Evolutionary conservation across 2,113 vertebrate species (phyloP).

Genomic region (Proteles cristata): DNA sequence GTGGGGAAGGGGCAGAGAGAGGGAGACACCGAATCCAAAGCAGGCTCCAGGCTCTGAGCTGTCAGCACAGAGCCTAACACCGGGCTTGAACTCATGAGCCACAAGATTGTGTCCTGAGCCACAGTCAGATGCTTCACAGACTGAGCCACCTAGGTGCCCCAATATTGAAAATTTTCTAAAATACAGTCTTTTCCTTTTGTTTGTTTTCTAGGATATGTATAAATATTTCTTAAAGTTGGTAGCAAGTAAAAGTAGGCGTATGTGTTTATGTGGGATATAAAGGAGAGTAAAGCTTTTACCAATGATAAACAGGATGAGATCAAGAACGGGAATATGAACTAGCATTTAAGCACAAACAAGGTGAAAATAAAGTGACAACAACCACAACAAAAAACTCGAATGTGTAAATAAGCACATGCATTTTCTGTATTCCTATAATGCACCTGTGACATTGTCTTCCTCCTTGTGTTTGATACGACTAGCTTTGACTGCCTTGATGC

Average conservation of each 20-base stretch:
- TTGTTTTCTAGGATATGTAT: not conserved
- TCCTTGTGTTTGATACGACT: not conserved
- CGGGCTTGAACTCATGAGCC: too few relatives aligned
- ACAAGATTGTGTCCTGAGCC: too few relatives aligned
- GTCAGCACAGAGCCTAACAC: too few relatives aligned
- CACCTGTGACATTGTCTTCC: not conserved
- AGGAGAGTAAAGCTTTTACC: not conserved
- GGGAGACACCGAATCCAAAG: too few relatives aligned
- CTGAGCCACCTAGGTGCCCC: too few relatives aligned
- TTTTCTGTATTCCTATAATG: not conserved
- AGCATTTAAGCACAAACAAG: not conserved
- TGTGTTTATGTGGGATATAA: not conserved
- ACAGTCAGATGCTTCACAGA: too few relatives aligned
- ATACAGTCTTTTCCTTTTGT: not conserved
- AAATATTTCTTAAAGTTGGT: not conserved
- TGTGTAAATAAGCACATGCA: not conserved
- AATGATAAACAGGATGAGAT: not conserved
- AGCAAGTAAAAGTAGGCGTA: not conserved
- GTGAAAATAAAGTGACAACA: not conserved
- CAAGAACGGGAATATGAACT: not conserved
- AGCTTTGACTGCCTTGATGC: not conserved
- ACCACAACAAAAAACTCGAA: not conserved
- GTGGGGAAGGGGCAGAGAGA: too few relatives aligned
- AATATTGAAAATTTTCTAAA: not conserved
- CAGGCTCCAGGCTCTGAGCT: too few relatives aligned